Conservation (phyloP, 2,888 invertebrate genomes). For the Theretra japonica region DNA sequence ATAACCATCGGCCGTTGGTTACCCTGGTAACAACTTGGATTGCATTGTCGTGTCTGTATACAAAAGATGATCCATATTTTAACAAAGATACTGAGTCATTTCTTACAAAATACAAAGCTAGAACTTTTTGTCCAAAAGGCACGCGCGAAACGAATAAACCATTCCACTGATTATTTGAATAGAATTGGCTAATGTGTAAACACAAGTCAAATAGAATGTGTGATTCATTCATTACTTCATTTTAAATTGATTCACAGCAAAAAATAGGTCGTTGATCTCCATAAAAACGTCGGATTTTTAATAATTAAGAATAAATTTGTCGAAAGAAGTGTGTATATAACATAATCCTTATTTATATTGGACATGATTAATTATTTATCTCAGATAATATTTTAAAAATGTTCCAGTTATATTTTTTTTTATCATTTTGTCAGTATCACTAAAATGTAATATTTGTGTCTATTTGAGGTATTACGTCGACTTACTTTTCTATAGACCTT, state of each 20-base stretch:
- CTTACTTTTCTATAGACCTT: no score
- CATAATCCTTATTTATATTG: background rate
- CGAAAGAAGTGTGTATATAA: background rate
- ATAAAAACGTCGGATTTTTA: background rate
- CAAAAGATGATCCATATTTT: no score
- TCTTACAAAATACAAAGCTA: no score
- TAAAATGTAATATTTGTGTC: no score
- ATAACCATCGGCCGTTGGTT: no score
- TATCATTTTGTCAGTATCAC: no score
- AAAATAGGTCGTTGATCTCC: conserved; percentile 26
- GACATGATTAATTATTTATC: background rate
- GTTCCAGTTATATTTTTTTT: no score
- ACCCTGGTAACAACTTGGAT: no score
- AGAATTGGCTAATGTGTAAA: background rate
- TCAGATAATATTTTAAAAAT: background rate
- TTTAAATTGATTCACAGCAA: conserved; percentile 24
- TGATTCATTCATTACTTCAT: conserved; percentile 28
- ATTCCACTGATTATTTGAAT: background rate
- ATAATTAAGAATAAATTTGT: background rate
- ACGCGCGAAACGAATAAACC: background rate
- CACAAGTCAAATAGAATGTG: background rate
- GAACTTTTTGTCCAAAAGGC: background rate
- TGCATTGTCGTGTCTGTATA: no score
- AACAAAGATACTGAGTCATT: no score
- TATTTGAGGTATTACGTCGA: no score